Conservation (phyloP, 2,113 vertebrate species). For the Pantherophis guttatus region DNA sequence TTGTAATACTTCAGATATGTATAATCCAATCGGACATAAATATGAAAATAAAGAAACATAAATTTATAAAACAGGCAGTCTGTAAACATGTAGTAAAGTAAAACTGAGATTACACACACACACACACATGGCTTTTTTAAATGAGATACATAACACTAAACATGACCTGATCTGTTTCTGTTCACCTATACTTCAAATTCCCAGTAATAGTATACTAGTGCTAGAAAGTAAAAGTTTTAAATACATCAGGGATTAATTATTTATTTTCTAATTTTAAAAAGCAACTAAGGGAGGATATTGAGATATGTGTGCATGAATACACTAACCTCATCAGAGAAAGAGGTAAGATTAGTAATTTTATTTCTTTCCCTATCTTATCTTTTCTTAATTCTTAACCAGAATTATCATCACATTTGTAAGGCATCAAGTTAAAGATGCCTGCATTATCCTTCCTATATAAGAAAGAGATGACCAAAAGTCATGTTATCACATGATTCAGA, state of each 20-base stretch:
- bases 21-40: background rate
- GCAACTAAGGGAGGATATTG: background rate
- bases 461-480: background rate
- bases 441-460: background rate
- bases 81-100: background rate
- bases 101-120: no score
- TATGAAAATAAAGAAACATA: background rate
- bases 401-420: background rate
- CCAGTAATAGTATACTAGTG: background rate
- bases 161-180: background rate
- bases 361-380: background rate
- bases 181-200: background rate
- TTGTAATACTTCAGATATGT: background rate
- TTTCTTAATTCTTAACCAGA: background rate
- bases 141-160: background rate
- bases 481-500: background rate
- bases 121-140: background rate
- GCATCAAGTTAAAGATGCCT: background rate
- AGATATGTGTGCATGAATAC: background rate
- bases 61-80: background rate
- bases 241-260: background rate
- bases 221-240: background rate
- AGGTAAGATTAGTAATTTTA: background rate
- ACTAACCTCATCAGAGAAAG: background rate
- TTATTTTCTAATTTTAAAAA: background rate